These are phyloP conservation scores for Leptothorax acervorum DNA, from an alignment of 2,888 invertebrate species.

Conservation along the genomic window DNA sequence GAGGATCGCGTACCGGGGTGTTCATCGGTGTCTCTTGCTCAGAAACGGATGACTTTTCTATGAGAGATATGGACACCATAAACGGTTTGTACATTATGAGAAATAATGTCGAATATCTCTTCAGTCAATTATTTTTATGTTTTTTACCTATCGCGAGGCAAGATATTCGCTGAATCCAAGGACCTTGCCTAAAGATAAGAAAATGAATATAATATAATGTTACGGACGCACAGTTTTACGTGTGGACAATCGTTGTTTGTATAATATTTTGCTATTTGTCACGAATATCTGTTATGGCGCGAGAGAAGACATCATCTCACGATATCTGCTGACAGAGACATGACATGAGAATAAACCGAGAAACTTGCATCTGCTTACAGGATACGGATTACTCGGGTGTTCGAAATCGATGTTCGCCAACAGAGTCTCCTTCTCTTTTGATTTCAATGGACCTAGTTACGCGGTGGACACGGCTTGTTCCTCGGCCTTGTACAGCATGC, in stretches of 20 bases:
- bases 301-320: neutral
- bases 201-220: neutral
- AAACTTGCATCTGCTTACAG: constrained; percentile 78
- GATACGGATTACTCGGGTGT: constrained; percentile 97
- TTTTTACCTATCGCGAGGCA: neutral
- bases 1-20: constrained; percentile 97
- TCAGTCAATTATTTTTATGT: neutral
- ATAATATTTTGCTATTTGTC: neutral
- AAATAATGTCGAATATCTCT: neutral
- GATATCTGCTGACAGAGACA: neutral
- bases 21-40: constrained; percentile 97
- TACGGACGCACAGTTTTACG: neutral
- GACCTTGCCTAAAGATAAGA: neutral
- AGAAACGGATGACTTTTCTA: constrained; percentile 96
- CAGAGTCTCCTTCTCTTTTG: constrained; percentile 97
- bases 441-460: constrained; percentile 97
- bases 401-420: constrained; percentile 99
- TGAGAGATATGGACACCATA: constrained; percentile 93
- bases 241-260: neutral
- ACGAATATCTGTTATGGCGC: neutral
- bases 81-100: constrained; percentile 87
- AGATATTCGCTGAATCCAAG: neutral
- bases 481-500: constrained; percentile 96
- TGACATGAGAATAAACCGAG: neutral
- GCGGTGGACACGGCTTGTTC: constrained; percentile 99